Percentiles rank a stretch among this genome's conserved stretches.
These are phyloP conservation scores for Notothenia coriiceps DNA, from an alignment of 2,113 vertebrate genomes.

Conservation along the genomic window DNA sequence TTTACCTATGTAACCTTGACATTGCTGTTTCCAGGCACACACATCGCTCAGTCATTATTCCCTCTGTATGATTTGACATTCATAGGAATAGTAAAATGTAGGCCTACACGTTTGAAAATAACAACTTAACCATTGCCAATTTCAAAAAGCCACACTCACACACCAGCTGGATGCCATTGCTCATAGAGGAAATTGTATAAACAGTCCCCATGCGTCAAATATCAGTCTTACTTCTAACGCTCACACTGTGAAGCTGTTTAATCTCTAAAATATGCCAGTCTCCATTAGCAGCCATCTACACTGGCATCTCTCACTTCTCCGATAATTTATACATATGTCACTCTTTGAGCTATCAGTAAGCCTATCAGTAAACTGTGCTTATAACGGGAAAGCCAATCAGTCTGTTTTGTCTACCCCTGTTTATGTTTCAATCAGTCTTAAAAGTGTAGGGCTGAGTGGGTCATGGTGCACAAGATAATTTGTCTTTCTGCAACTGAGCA, in stretches of 20 bases:
- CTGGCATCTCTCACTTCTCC: conserved; percentile 31
- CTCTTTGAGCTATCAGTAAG: conserved; percentile 27
- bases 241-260: conserved; percentile 36
- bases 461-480: not conserved
- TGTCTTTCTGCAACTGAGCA: conserved; percentile 2
- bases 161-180: conserved; percentile 13
- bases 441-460: not conserved
- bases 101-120: conserved; percentile 5
- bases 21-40: not conserved
- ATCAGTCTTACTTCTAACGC: conserved; percentile 29
- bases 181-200: conserved; percentile 26
- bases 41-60: not conserved
- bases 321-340: conserved; percentile 50
- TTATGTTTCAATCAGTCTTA: conserved; percentile 32
- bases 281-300: conserved; percentile 50
- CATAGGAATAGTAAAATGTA: not conserved
- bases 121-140: conserved; percentile 9
- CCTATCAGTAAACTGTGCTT: conserved; percentile 23
- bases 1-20: not conserved
- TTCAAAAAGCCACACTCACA: not conserved
- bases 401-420: conserved; percentile 4
- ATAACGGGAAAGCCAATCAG: conserved; percentile 28
- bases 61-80: not conserved
- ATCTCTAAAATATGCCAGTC: conserved; percentile 51
- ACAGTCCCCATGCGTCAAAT: conserved; percentile 29